Percentiles rank a stretch among this genome's conserved stretches.
These are phyloP conservation scores for Tryphoninae sp. DNA, from an alignment of 2,888 invertebrate species.

Conservation along the genomic window DNA sequence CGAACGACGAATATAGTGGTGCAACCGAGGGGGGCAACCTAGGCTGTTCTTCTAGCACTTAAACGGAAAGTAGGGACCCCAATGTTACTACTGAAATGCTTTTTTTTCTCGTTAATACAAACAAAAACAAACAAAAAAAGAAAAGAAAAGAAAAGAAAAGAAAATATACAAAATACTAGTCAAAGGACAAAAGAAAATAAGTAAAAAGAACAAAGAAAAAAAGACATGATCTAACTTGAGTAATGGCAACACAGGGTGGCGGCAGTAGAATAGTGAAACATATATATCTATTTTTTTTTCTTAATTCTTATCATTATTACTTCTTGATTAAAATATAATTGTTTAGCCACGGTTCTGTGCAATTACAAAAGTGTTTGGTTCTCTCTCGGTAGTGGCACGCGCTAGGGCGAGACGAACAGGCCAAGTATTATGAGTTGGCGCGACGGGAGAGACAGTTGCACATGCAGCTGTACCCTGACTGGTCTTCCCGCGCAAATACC, in stretches of 20 bases:
- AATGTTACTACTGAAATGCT: conserved; percentile 78
- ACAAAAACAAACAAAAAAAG: conserved; percentile 43
- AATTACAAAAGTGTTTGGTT: conserved; percentile 80
- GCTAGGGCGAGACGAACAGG: conserved; percentile 99
- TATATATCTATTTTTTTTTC: conserved; percentile 62
- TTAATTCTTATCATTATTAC: conserved; percentile 65
- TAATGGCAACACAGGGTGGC: conserved; percentile 78
- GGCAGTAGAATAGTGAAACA: conserved; percentile 78
- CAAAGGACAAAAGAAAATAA: conserved; percentile 47
- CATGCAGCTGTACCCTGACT: conserved; percentile 99
- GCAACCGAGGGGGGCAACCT: conserved; percentile 82
- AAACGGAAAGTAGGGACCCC: conserved; percentile 83
- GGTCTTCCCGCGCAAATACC: conserved; percentile 99
- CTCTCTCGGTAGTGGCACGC: conserved; percentile 96
- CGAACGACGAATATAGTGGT: conserved; percentile 77
- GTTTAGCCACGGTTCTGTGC: conserved; percentile 71
- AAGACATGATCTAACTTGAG: conserved; percentile 70
- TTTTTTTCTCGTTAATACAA: conserved; percentile 56
- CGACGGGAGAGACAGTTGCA: conserved; percentile 99
- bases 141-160: conserved; percentile 51
- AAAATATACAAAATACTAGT: conserved; percentile 36
- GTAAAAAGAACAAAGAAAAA: conserved; percentile 48
- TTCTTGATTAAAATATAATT: conserved; percentile 66
- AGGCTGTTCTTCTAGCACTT: conserved; percentile 89
- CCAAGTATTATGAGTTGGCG: conserved; percentile 99